phyloP scores from a whole-genome alignment of 2,797 vertebrate genomes.

The Clarias fuscus region DNA sequence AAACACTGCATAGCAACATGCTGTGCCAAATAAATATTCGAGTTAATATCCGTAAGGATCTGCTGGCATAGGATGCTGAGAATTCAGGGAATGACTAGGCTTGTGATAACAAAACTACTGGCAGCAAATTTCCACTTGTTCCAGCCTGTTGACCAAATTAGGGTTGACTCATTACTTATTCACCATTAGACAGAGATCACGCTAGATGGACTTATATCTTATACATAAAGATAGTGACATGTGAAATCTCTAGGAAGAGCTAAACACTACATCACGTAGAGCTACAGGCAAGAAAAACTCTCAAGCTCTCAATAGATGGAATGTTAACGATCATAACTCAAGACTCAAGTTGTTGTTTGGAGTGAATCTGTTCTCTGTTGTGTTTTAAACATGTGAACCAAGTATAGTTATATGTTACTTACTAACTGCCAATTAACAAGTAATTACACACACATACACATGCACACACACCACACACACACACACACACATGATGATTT shows the following conservation, averaged over 20 bases:
- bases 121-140: background rate
- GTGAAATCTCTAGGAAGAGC: background rate
- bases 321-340: background rate
- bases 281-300: background rate
- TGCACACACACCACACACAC: too few species aligned
- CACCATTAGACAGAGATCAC: constrained; percentile 2
- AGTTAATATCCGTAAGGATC: background rate
- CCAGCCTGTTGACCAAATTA: background rate
- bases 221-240: background rate
- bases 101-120: background rate
- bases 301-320: background rate
- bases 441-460: too few species aligned
- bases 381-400: background rate
- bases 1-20: constrained; percentile 21
- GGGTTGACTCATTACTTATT: too few species aligned
- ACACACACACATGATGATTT: too few species aligned
- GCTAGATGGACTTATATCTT: background rate
- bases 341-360: background rate
- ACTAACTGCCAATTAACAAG: too few species aligned
- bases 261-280: background rate
- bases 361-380: background rate
- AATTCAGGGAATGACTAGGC: background rate
- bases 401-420: background rate
- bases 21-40: background rate
- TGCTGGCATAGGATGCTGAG: background rate